These are phyloP conservation scores for Venustaconcha ellipsiformis DNA, from an alignment of 1,140 invertebrate genomes.

Conservation along the genomic window DNA sequence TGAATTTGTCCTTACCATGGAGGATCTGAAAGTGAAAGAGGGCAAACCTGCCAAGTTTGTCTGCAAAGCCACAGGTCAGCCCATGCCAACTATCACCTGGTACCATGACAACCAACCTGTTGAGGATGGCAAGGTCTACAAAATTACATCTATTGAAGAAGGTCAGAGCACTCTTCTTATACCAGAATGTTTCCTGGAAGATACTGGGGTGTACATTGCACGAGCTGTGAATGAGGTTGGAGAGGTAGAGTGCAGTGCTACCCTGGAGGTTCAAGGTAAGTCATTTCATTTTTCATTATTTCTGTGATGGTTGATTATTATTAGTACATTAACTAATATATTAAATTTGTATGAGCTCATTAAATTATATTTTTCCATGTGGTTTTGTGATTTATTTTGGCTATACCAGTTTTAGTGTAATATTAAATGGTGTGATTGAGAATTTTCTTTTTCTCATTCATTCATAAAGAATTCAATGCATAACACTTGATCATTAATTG, in stretches of 20 bases:
- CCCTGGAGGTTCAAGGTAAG: conserved; percentile 30
- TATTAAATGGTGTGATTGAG: too few relatives aligned
- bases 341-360: too few relatives aligned
- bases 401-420: too few relatives aligned
- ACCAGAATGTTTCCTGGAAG: conserved; percentile 93
- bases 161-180: conserved; percentile 79
- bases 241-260: conserved; percentile 29
- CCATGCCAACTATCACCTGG: conserved; percentile 54
- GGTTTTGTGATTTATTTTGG: too few relatives aligned
- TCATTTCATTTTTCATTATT: not conserved
- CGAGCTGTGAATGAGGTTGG: conserved; percentile 79
- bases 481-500: too few relatives aligned
- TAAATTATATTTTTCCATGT: too few relatives aligned
- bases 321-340: too few relatives aligned
- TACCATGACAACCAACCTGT: conserved; percentile 78
- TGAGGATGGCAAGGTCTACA: conserved; percentile 51
- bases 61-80: conserved; percentile 84
- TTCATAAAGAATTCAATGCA: too few relatives aligned
- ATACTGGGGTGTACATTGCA: conserved; percentile 94
- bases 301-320: too few relatives aligned
- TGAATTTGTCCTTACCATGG: conserved; percentile 50
- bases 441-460: too few relatives aligned
- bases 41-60: conserved; percentile 93
- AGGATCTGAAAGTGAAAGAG: conserved; percentile 72
- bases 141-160: conserved; percentile 71